Evolutionary conservation across 2,888 invertebrate genomes (phyloP), one percentile per base, ranked within the genome.

Genomic region (Polydrusus tereticollis): DNA sequence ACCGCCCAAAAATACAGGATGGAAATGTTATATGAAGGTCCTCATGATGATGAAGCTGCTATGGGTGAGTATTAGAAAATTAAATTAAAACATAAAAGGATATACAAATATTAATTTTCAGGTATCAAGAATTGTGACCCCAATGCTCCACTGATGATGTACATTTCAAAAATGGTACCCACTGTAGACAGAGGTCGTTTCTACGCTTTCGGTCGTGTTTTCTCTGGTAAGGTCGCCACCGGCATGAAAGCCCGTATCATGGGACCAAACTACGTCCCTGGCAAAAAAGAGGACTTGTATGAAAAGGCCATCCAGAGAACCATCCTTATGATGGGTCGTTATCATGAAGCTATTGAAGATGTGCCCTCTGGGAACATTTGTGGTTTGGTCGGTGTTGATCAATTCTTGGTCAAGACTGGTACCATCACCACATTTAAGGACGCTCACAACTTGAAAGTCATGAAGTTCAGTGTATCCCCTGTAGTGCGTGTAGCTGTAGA

Each of bases 251-350:
- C 96, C 74, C 94, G 99, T 83, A 99, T 99, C 87, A 98, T 99
- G 97, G 99, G 99, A 79, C 99, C 99, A 81, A 99, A 99, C 90
- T 99, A 93, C 88, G 88, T 89, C 12, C 98, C 98, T 65, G 99
- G 99, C 84, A 99, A 99, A 90, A 99, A 98, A 86, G 99, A 98
- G 87, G 99, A 99, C 90, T 87, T 99, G 84, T 98, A 96, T 83
- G 98, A 99, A 87, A 99, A 99, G 88, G 95, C 96, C 80, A 99
- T 99, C 87, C 99, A 99, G 88, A 94, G 98, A 87, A 99, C 99
- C 74, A 98, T 99, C 85, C 91, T 99, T 83, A 99, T 99, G 99
- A 99, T 99, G 99, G 99, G 99, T 78, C 95, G 99, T 88, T 98
- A 98, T 84, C 96, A 96, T 73, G 99, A 99, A 88, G 97, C 99